Conservation (phyloP, 1,140 invertebrate genomes). For the Steinernema feltiae region DNA sequence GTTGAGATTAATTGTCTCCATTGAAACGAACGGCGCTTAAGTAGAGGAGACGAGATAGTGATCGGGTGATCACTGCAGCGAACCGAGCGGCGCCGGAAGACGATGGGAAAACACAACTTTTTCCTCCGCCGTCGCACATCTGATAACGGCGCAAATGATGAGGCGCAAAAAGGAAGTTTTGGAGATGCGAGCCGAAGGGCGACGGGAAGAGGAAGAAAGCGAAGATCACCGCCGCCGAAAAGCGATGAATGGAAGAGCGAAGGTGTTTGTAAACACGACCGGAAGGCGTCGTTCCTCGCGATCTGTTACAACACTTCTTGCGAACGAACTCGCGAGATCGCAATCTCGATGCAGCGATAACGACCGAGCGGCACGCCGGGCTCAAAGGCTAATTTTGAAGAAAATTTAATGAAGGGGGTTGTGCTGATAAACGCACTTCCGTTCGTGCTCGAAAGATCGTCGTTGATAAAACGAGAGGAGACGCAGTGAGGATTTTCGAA, state of each 20-base stretch:
- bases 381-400: not conserved
- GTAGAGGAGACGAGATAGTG: not conserved
- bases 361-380: not conserved
- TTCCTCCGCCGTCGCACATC: not conserved
- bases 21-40: not conserved
- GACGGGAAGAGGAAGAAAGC: not conserved
- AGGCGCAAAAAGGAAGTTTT: not conserved
- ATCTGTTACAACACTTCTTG: not conserved
- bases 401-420: not conserved
- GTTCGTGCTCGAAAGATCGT: not conserved
- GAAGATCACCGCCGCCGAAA: not conserved
- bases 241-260: not conserved
- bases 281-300: not conserved
- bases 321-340: not conserved
- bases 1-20: not conserved
- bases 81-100: not conserved
- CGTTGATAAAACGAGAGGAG: not conserved
- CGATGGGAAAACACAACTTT: not conserved
- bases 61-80: not conserved
- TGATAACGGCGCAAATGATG: not conserved
- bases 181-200: not conserved
- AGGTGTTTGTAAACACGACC: constrained; percentile 11
- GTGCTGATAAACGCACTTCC: not conserved
- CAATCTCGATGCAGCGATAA: constrained; percentile 2
- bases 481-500: not conserved